phyloP scores from a whole-genome alignment of 1,140 invertebrate species.

The Samia ricini region DNA sequence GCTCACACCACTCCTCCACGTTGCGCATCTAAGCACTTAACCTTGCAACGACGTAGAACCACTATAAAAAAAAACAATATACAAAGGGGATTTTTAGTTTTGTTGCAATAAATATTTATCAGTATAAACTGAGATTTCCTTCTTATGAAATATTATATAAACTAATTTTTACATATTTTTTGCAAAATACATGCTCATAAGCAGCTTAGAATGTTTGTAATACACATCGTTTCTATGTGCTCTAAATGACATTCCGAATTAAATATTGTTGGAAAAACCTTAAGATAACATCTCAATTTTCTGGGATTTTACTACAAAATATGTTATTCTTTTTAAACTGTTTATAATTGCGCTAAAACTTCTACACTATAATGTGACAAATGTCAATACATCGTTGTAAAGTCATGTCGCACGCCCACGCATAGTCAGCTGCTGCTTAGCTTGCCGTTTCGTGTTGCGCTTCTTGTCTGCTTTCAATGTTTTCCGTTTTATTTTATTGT shows the following conservation, averaged over 20 bases:
- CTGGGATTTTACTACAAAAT: neutral
- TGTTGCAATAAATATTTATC: neutral
- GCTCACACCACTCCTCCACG: slow-evolving; percentile 71
- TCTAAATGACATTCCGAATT: too few species aligned
- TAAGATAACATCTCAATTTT: neutral
- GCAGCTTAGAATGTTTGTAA: too few species aligned
- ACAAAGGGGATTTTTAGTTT: slow-evolving; percentile 7
- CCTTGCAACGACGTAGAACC: slow-evolving; percentile 50
- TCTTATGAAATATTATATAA: too few species aligned
- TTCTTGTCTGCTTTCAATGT: slow-evolving; percentile 79
- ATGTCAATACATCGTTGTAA: slow-evolving; percentile 43
- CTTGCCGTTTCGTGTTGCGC: slow-evolving; percentile 78
- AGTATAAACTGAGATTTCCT: too few species aligned
- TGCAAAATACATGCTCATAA: too few species aligned
- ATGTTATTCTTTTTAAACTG: neutral
- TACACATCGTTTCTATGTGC: too few species aligned
- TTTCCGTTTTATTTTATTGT: slow-evolving; percentile 79
- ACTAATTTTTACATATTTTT: too few species aligned
- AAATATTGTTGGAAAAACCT: too few species aligned
- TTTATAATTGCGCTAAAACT: neutral
- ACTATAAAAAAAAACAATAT: slow-evolving; percentile 2
- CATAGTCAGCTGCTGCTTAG: slow-evolving; percentile 78
- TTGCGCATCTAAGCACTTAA: slow-evolving; percentile 56
- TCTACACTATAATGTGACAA: neutral
- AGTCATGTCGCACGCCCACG: slow-evolving; percentile 51